Evolutionary conservation across 2,888 invertebrate genomes (phyloP).

Genomic region (Kuschelorhynchus macadamiae): DNA sequence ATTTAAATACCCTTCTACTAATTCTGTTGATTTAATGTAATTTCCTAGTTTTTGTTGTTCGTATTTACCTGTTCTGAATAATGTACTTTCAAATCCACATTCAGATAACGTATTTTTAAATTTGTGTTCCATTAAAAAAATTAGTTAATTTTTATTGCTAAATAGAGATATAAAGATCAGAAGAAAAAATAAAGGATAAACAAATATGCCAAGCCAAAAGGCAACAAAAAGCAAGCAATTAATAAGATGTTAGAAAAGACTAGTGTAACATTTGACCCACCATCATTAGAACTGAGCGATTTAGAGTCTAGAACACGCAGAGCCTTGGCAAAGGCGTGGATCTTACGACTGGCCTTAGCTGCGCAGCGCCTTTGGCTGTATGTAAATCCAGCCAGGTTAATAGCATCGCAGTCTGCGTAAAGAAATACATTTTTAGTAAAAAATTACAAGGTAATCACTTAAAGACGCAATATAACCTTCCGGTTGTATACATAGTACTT

Average conservation of each 20-base stretch:
- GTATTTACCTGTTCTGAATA: no score
- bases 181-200: no score
- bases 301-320: slow-evolving; percentile 63
- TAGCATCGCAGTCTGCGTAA: slow-evolving; percentile 6
- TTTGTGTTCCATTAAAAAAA: no score
- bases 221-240: slow-evolving; percentile 15
- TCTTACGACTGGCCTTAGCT: slow-evolving; percentile 75
- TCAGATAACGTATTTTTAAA: no score
- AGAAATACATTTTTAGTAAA: slow-evolving; percentile 1
- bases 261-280: slow-evolving; percentile 24
- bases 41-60: no score
- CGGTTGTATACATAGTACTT: no score
- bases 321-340: slow-evolving; percentile 76
- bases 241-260: slow-evolving; percentile 8
- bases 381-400: slow-evolving; percentile 65
- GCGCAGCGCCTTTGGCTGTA: slow-evolving; percentile 73
- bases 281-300: slow-evolving; percentile 10
- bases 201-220: slow-evolving; percentile 9
- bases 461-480: slow-evolving; percentile 2
- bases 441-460: background rate
- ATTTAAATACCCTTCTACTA: no score
- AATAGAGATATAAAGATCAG: no score
- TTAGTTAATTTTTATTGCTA: no score
- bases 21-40: no score
- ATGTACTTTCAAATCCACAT: no score